Conservation (phyloP, 2,113 vertebrate species). For the Oryzias celebensis region DNA sequence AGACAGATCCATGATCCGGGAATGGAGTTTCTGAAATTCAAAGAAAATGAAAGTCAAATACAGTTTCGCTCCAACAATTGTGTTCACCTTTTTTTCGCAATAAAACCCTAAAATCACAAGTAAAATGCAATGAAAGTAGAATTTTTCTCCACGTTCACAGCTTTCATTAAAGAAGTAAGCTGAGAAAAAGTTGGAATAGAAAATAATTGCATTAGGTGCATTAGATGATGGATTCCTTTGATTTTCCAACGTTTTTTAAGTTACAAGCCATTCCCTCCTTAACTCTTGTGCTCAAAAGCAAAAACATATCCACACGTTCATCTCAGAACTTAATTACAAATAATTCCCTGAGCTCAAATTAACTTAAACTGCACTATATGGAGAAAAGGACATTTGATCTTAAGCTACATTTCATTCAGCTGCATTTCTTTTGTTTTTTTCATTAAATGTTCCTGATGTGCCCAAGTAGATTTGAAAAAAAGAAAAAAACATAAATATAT, state of each 20-base stretch:
- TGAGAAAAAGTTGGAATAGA: conserved; percentile 83
- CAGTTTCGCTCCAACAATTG: too few species aligned
- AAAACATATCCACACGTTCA: conserved; percentile 77
- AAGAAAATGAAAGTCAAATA: not conserved
- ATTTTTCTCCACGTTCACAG: conserved; percentile 24
- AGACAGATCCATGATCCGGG: conserved; percentile 83
- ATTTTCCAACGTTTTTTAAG: conserved; percentile 76
- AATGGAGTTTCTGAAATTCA: conserved; percentile 85
- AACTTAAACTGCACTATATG: conserved; percentile 79
- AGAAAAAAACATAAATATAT: not conserved
- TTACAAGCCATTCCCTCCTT: conserved; percentile 76
- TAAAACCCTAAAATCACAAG: too few species aligned
- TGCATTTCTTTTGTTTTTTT: not conserved
- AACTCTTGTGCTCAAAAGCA: conserved; percentile 65
- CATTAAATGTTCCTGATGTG: not conserved
- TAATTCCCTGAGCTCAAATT: conserved; percentile 72
- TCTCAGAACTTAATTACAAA: conserved; percentile 81
- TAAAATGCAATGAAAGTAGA: not conserved
- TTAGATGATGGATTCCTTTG: conserved; percentile 82
- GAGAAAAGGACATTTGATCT: conserved; percentile 72
- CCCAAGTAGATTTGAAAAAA: too few species aligned
- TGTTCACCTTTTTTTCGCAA: not conserved
- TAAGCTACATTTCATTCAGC: conserved; percentile 46
- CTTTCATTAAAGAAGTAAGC: conserved; percentile 87
- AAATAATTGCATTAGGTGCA: conserved; percentile 92